Evolutionary conservation across 2,113 vertebrate species (phyloP).

Genomic region (Enhydra lutris): DNA sequence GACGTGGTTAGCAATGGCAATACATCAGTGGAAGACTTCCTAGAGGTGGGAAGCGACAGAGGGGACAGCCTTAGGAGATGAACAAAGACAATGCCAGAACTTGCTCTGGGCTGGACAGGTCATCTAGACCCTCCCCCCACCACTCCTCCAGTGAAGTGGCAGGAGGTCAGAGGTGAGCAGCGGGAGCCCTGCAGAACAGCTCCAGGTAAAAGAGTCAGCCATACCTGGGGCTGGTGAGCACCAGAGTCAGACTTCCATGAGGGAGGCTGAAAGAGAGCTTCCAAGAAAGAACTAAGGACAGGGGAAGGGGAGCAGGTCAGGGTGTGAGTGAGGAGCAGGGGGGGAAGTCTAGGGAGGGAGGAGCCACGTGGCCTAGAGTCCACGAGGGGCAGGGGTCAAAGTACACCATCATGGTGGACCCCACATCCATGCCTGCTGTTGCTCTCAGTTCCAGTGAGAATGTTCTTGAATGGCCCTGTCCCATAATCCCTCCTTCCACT

Average conservation of each 20-base stretch:
- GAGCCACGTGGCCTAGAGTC: background rate
- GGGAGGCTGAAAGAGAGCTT: no score
- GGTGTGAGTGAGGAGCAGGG: background rate
- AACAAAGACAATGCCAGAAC: background rate
- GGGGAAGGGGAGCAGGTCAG: no score
- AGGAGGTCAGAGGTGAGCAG: background rate
- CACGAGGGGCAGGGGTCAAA: background rate
- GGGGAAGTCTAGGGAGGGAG: background rate
- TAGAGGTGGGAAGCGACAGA: background rate
- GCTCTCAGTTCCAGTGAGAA: background rate
- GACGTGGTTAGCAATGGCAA: background rate
- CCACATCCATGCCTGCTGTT: background rate
- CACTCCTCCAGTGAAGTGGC: background rate
- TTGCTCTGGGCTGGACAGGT: background rate
- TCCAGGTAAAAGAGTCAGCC: background rate
- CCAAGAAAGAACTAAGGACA: background rate
- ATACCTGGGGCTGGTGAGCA: background rate
- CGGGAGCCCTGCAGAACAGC: background rate
- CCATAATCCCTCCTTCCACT: background rate
- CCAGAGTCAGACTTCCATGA: background rate
- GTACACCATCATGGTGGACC: background rate
- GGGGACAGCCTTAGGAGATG: background rate
- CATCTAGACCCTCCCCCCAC: background rate
- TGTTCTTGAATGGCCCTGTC: background rate
- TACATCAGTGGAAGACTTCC: background rate